phyloP scores from a whole-genome alignment of 2,888 invertebrate genomes.

The Drosophila diplacantha region DNA sequence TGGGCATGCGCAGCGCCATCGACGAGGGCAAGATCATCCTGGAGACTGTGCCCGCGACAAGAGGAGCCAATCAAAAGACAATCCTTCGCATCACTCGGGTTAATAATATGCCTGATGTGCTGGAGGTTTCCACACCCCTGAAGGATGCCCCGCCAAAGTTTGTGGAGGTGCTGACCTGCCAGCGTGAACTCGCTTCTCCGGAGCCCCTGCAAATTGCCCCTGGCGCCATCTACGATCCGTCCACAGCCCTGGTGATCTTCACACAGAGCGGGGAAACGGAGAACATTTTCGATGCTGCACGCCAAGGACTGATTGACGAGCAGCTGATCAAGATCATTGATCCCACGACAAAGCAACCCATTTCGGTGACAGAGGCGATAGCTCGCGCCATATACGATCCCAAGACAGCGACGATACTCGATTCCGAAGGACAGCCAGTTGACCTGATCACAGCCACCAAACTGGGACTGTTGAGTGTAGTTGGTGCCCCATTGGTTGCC shows the following conservation, averaged over 20 bases:
- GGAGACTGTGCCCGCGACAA: constrained; percentile 79
- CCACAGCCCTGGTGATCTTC: constrained; percentile 85
- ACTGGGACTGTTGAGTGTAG: constrained; percentile 85
- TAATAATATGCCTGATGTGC: constrained; percentile 84
- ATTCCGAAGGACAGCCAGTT: constrained; percentile 83
- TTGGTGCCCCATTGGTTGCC: constrained; percentile 86
- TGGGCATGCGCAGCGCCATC: constrained; percentile 85
- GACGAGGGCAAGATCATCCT: constrained; percentile 82
- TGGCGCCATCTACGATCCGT: constrained; percentile 88
- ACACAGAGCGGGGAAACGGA: constrained; percentile 84
- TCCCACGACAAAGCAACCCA: constrained; percentile 82
- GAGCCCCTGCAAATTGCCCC: constrained; percentile 86
- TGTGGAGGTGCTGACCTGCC: constrained; percentile 78
- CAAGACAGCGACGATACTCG: constrained; percentile 83
- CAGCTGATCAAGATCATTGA: constrained; percentile 85
- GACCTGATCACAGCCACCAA: constrained; percentile 86
- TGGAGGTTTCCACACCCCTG: constrained; percentile 82
- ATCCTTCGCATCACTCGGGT: constrained; percentile 85
- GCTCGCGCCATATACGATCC: constrained; percentile 86
- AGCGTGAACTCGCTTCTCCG: constrained; percentile 77
- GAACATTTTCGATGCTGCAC: constrained; percentile 86
- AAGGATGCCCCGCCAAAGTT: constrained; percentile 79
- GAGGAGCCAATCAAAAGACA: constrained; percentile 79
- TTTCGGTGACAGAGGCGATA: constrained; percentile 87
- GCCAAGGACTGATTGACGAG: constrained; percentile 85